These are phyloP conservation scores for Tetrax tetrax DNA, from an alignment of 2,113 vertebrate genomes.

Conservation along the genomic window DNA sequence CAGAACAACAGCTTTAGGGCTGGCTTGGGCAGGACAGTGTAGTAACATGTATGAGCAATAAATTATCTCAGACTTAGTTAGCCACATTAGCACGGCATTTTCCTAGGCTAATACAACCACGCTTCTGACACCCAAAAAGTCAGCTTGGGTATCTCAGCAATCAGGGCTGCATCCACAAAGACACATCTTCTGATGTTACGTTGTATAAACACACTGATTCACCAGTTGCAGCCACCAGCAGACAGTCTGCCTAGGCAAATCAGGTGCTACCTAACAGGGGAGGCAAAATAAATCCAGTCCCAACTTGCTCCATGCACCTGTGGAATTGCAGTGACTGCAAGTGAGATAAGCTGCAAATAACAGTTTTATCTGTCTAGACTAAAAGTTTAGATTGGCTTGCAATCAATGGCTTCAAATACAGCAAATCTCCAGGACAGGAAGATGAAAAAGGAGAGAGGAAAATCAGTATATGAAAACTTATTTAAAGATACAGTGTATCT, in stretches of 20 bases:
- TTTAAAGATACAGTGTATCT: not conserved
- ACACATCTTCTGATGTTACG: not conserved
- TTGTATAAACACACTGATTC: conserved; percentile 10
- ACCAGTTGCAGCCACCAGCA: not conserved
- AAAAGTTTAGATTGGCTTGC: conserved; percentile 42
- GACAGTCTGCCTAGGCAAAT: not conserved
- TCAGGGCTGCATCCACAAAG: not conserved
- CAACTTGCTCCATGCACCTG: conserved; percentile 40
- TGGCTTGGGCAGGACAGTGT: not conserved
- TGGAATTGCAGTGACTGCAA: not conserved
- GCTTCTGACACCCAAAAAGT: not conserved
- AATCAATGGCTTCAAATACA: conserved; percentile 2
- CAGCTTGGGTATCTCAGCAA: not conserved
- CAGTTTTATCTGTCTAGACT: conserved; percentile 59
- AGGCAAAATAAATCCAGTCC: conserved; percentile 35
- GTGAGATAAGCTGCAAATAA: conserved; percentile 41
- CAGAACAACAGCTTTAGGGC: not conserved
- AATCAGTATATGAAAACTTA: not conserved
- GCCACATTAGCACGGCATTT: not conserved
- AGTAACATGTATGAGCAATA: not conserved
- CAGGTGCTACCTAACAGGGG: not conserved
- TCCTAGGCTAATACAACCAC: not conserved
- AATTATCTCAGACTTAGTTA: not conserved
- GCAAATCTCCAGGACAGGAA: not conserved
- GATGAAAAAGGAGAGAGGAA: not conserved